Evolutionary conservation across 2,113 vertebrate genomes (phyloP).

Genomic region (Calyptomena viridis): DNA sequence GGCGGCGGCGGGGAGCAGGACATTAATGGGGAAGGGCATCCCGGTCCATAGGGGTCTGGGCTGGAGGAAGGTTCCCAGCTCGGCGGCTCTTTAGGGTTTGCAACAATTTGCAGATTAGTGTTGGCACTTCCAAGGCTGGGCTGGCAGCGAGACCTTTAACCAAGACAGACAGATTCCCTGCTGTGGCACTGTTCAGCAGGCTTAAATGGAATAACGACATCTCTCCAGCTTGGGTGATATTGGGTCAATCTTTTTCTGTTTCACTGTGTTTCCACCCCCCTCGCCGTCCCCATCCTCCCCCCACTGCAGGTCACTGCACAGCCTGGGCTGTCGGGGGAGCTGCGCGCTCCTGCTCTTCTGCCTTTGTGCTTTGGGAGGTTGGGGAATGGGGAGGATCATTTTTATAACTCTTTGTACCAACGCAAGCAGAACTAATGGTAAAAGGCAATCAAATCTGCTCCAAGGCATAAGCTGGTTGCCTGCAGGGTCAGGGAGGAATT

Average conservation of each 20-base stretch:
- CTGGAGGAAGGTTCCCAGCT: conserved; percentile 56
- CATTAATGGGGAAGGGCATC: conserved; percentile 50
- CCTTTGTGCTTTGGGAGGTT: neutral
- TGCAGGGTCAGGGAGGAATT: neutral
- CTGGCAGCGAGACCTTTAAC: conserved; percentile 66
- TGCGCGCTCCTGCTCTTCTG: neutral
- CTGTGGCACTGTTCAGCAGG: conserved; percentile 58
- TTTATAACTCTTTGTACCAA: conserved; percentile 35
- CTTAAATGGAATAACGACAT: conserved; percentile 58
- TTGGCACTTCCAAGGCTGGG: conserved; percentile 62
- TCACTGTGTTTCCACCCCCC: conserved; percentile 1
- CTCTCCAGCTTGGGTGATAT: conserved; percentile 59
- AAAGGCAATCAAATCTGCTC: conserved; percentile 56
- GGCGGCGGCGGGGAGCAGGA: neutral
- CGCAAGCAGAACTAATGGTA: conserved; percentile 41
- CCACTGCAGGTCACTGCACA: neutral
- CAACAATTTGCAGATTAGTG: conserved; percentile 60
- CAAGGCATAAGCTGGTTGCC: conserved; percentile 42
- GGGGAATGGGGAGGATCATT: neutral
- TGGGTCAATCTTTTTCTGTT: conserved; percentile 59
- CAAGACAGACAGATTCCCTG: conserved; percentile 70
- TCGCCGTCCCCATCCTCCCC: neutral
- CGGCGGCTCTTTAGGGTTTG: conserved; percentile 31
- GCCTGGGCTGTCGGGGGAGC: neutral
- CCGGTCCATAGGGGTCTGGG: conserved; percentile 56